Base-by-base conservation (phyloP, 2,797 vertebrate genomes). In the Hephaestus fuliginosus region DNA sequence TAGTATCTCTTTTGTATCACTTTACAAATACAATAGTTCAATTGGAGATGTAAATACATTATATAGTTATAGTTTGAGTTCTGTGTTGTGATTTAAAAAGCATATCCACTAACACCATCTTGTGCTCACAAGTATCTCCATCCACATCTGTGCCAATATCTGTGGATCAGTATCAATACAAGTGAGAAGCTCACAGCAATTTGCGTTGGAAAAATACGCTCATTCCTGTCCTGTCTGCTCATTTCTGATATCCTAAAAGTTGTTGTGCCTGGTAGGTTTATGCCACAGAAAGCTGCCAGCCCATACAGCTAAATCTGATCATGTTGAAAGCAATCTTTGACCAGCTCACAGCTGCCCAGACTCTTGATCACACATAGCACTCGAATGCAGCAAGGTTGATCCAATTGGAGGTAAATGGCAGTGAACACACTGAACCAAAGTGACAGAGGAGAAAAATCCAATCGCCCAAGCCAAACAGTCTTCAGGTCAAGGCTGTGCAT, bases 251-350 rank as follows among this genome's bases (percentile, higher is more conserved):
- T 48, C 52, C 18, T n/a, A 25, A 44, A 66, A 18, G 17, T 8
- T 30, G 48, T 18, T 18, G 48, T 65, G 4, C 8, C 13, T 56
- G 18, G 20, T 33, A 30, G 22, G 46, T 78, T 64, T n/a, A 11
- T 61, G 18, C 48, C 57, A 41, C 20, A 30, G 10, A 68, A 69
- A 66, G 11, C 39, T 72, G 33, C 52, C 71, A 78, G 44, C 15
- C 33, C 30, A 4, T 41, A 74, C 5, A 60, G 46, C 48, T 53
- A 39, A 81, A 62, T 30, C 15, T 56, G 39, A 28, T 60, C 20
- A 62, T 61, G 43, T 67, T 46, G 22, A 66, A 2, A 46, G 22
- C n/a, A 18, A 68, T 70, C 18, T 74, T 48, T 67, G 60, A 80
- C 30, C 25, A 74, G n/a, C 28, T 68, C 9, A 7, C 15, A 28